A percentile compares a stretch with the other conserved stretches of the same genome.
phyloP scores from a whole-genome alignment of 2,888 invertebrate genomes.

The Cerceris ruficornis region DNA sequence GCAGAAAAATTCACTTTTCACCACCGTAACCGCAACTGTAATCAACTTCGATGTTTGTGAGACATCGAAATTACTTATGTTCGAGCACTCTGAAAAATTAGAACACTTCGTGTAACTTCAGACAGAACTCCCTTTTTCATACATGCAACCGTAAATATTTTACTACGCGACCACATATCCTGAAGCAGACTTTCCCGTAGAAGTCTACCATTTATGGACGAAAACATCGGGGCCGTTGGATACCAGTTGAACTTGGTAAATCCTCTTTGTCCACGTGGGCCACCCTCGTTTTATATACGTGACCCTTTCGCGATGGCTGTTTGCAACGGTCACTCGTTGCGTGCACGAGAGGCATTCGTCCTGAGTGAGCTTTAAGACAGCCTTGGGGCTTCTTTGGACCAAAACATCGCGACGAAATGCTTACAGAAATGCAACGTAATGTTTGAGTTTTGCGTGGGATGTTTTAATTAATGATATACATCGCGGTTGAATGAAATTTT shows the following conservation, averaged over 20 bases:
- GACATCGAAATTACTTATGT: no score
- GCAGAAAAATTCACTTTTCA: no score
- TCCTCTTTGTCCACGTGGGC: conserved; percentile 41
- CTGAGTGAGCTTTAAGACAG: conserved; percentile 10
- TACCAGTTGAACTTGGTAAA: conserved; percentile 52
- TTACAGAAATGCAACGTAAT: no score
- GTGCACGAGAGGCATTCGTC: conserved; percentile 19
- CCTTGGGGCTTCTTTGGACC: no score
- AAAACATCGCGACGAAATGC: no score
- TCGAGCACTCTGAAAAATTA: no score
- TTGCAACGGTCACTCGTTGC: conserved; percentile 45
- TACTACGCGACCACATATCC: conserved; percentile 15
- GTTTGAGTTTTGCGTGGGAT: no score
- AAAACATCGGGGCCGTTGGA: conserved; percentile 41
- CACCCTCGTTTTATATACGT: conserved; percentile 44
- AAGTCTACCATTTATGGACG: conserved; percentile 45
- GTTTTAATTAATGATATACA: no score
- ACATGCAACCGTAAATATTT: conserved; percentile 25
- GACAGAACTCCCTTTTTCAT: conserved; percentile 1
- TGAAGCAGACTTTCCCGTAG: conserved; percentile 24
- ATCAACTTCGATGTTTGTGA: no score
- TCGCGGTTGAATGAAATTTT: no score
- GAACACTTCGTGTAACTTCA: not conserved
- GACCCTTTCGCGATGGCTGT: conserved; percentile 50
- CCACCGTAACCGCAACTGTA: no score